A percentile compares a stretch with the other conserved stretches of the same genome.
Conservation (phyloP, 2,113 vertebrate species). For the Neodon shergylaensis region DNA sequence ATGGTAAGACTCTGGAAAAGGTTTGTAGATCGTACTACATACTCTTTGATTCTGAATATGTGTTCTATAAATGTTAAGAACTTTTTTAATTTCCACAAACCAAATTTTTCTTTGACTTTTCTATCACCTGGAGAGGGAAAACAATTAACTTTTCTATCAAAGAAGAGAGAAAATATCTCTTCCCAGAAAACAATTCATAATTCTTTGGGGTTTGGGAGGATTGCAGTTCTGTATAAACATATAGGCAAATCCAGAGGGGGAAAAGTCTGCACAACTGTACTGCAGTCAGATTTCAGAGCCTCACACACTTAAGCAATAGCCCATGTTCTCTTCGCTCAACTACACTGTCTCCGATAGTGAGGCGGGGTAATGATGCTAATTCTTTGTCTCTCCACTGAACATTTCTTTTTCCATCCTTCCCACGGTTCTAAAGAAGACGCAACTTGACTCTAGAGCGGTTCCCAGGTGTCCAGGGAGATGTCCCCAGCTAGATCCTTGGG, state of each 20-base stretch:
- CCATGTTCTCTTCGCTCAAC: neutral
- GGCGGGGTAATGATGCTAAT: neutral
- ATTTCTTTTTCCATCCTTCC: neutral
- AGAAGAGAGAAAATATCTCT: neutral
- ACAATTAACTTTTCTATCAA: neutral
- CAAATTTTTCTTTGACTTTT: neutral
- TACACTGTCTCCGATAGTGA: neutral
- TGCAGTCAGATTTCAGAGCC: neutral
- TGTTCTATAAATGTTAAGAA: neutral
- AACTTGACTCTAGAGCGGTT: too few species aligned
- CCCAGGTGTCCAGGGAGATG: too few species aligned
- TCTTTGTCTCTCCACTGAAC: neutral
- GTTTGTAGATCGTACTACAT: neutral
- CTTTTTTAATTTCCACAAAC: neutral
- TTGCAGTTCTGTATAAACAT: neutral
- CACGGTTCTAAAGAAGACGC: neutral
- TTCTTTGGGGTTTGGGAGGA: neutral
- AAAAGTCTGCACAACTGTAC: neutral
- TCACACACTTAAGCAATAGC: too few species aligned
- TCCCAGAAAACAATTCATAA: neutral
- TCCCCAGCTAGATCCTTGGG: too few species aligned
- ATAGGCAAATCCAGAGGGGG: neutral
- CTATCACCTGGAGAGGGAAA: neutral
- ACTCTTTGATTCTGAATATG: neutral
- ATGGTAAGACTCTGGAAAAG: neutral